Base-by-base conservation (phyloP, 1,140 invertebrate species). In the Caenorhabditis remanei region DNA sequence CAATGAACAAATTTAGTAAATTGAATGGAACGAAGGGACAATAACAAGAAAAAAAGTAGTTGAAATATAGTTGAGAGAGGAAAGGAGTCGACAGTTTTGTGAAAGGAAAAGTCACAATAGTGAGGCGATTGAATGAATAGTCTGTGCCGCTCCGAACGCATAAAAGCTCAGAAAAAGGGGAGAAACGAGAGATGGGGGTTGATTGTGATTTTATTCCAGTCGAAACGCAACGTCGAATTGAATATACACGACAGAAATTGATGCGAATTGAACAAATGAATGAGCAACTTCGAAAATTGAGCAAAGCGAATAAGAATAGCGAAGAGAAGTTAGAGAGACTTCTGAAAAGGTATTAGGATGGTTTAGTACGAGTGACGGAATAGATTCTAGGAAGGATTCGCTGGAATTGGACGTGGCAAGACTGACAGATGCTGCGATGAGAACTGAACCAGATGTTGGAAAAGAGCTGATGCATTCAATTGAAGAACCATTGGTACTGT, bases 271-370 rank as follows among this genome's bases (percentile, higher is more conserved):
- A 84, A 61, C 83, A 75, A 56, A 86, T 86, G 40, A 58, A 86
- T 86, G 85, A 75, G 84, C 84, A 85, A 50, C 50, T 85, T 50
- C 84, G 61, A n/a, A 58, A 67, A n/a, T 50, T 85, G 50, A 85
- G 4, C 13, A 82, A 56, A 50, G 14, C 24, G 6, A 86, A 86
- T 56, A 53, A 21, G 14, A 67, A 21, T 32, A 65, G 56, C 48
- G 61, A 85, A 46, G 58, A 85, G 61, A 65, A 67, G n/a, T 85
- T 65, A 16, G 61, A 85, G 21, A 32, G 61, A 79, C 46, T 79
- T 9, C 24, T 50, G 71, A 79, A 79, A 79, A n/a, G 71, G 71
- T 79, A 46, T 79, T 50, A 0, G 11, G 65, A 71, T 7, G 8
- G 2, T 71, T 24, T 9, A n/a, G 16, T 21, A 50, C 21, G 8